Evolutionary conservation across 2,797 vertebrate genomes (phyloP), one percentile per base, ranked within the genome.

Genomic region (Pristis pectinata): DNA sequence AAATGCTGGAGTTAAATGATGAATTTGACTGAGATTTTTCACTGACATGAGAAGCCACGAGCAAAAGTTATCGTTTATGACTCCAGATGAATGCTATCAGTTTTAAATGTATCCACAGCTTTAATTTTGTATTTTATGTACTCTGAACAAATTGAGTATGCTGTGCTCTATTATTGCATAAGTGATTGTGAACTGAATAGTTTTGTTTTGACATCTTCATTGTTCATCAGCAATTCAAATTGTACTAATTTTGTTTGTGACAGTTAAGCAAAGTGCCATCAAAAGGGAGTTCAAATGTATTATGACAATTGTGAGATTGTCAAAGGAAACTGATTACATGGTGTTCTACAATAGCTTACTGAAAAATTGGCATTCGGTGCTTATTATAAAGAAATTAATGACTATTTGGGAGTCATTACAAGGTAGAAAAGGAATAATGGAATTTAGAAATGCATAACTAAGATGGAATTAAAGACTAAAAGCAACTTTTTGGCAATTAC

Each of bases 171-270:
- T 61, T 24, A 41, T 91, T 64, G n/a, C 37, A 91, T 64, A 59
- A 37, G 7, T 19, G 37, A n/a, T 27, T 37, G 7, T 91, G 87
- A 91, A 37, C 87, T 37, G 87, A 91, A 64, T 22, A 61, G 91
- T 22, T 89, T 89, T 41, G 59, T 91, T 64, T 64, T 64, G 34
- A 91, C 59, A 37, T 64, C n/a, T 61, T 91, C 17, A 91, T 64
- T 91, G 87, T 91, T 64, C 34, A 64, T 91, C 15, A 44, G 34
- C 87, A 64, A n/a, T 91, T 91, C 87, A 89, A 27, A 87, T 59
- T n/a, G 53, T 15, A 87, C 56, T 37, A 91, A 91, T 91, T 64
- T 15, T 59, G 53, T 59, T 87, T 59, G 17, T 91, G 15, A 64
- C 34, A n/a, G 59, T 89, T n/a, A 61, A 91, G n/a, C 61, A 7